phyloP scores from a whole-genome alignment of 1,140 invertebrate species.

The Parasteatoda tepidariorum region DNA sequence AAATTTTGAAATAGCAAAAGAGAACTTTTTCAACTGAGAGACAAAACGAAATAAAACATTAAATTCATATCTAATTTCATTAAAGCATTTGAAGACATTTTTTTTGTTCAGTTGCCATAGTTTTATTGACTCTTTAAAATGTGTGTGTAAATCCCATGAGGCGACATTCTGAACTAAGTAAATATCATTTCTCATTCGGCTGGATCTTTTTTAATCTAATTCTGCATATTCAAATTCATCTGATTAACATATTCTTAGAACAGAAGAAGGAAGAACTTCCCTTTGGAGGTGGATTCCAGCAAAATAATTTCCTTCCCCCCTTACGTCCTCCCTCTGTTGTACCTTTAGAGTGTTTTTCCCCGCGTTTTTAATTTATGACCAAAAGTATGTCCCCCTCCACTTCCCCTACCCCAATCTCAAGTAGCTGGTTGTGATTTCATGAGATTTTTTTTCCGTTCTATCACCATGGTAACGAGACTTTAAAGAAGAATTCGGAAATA shows the following conservation, averaged over 20 bases:
- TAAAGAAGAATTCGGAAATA: slow-evolving; percentile 2
- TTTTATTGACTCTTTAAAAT: neutral
- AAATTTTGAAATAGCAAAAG: no score
- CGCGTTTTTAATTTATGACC: slow-evolving; percentile 45
- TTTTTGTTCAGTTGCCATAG: neutral
- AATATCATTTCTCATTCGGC: neutral
- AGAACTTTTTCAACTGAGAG: no score
- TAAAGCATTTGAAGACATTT: no score
- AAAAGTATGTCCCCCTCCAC: neutral
- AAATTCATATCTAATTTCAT: no score
- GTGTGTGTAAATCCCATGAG: no score
- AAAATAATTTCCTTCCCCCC: slow-evolving; percentile 16
- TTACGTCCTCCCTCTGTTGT: neutral
- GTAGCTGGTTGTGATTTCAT: slow-evolving; percentile 16
- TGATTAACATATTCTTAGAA: slow-evolving; percentile 56
- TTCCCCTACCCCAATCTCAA: neutral
- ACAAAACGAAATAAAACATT: no score
- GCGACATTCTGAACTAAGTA: neutral
- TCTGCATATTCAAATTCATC: neutral
- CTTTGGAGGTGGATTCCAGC: slow-evolving; percentile 9
- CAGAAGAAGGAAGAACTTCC: slow-evolving; percentile 15
- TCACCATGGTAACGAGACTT: slow-evolving; percentile 49
- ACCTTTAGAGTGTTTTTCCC: neutral
- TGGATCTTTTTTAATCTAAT: neutral
- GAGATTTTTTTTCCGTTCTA: neutral